phyloP scores from a whole-genome alignment of 2,797 vertebrate species.

The Cryptoblepharus egeriae region DNA sequence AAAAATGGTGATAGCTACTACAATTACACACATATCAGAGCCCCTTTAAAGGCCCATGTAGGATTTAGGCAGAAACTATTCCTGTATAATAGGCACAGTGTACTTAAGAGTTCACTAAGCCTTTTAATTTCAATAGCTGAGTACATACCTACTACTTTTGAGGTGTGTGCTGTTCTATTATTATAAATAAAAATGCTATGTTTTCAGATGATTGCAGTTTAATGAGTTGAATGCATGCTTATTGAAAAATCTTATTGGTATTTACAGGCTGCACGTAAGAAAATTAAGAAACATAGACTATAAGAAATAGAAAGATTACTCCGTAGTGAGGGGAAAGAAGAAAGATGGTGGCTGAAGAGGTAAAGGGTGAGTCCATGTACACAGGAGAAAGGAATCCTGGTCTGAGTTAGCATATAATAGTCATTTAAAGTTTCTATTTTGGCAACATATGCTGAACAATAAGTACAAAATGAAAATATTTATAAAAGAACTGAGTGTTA shows the following conservation, averaged over 20 bases:
- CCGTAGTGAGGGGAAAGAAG: constrained; percentile 22
- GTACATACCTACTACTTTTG: neutral
- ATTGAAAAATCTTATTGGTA: constrained; percentile 15
- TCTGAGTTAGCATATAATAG: constrained; percentile 23
- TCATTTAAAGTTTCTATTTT: constrained; percentile 1
- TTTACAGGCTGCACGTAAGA: constrained; percentile 39
- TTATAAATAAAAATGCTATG: neutral
- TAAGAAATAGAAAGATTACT: neutral
- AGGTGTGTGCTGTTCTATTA: neutral
- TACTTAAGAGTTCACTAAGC: neutral
- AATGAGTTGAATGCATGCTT: constrained; percentile 2
- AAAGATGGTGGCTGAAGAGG: constrained; percentile 36
- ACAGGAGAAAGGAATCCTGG: constrained; percentile 24
- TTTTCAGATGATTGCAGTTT: constrained; percentile 12
- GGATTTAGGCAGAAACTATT: neutral
- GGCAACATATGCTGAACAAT: neutral
- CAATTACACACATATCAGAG: neutral
- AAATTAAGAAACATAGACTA: constrained; percentile 34
- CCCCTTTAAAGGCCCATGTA: neutral
- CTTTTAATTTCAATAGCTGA: neutral
- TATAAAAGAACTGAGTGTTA: constrained; percentile 51
- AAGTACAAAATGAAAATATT: constrained; percentile 22
- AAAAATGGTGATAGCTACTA: neutral
- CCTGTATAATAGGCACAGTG: neutral
- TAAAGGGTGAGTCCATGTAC: constrained; percentile 26